phyloP scores from a whole-genome alignment of 2,797 vertebrate species.

The Catharus ustulatus region DNA sequence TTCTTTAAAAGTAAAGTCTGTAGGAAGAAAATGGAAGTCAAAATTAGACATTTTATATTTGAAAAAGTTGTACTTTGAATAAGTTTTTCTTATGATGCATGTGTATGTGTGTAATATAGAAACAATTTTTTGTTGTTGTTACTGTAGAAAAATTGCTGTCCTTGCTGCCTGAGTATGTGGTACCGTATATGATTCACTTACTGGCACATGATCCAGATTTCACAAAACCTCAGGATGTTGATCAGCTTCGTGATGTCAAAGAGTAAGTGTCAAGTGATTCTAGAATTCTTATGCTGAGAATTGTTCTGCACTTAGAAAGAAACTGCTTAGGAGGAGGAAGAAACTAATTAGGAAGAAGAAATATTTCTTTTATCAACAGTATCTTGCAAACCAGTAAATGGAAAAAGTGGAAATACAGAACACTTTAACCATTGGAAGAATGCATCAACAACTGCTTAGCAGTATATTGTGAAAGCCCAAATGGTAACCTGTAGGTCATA shows the following conservation, averaged over 20 bases:
- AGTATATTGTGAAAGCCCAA: background rate
- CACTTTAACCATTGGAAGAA: background rate
- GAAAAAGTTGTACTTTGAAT: background rate
- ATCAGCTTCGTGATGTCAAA: constrained; percentile 98
- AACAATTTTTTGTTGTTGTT: background rate
- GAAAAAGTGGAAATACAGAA: background rate
- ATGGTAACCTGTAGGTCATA: background rate
- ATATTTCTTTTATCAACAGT: no score
- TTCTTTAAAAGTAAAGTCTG: background rate
- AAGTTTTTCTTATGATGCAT: background rate
- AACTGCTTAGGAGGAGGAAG: background rate
- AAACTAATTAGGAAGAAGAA: no score
- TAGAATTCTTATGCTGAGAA: background rate
- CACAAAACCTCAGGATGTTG: constrained; percentile 96
- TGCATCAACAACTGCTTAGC: background rate
- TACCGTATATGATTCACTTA: constrained; percentile 97
- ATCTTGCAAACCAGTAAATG: no score
- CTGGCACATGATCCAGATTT: constrained; percentile 98
- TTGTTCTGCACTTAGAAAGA: background rate
- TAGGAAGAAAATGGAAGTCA: background rate
- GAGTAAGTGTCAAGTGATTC: constrained; percentile 84
- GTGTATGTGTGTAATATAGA: background rate
- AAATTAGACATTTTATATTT: background rate
- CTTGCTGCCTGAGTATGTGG: constrained; percentile 95
- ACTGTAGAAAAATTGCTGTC: constrained; percentile 91